These are phyloP conservation scores for Henricia sp. DNA, from an alignment of 53 echinoderm and acorn worm species.

Conservation along the genomic window DNA sequence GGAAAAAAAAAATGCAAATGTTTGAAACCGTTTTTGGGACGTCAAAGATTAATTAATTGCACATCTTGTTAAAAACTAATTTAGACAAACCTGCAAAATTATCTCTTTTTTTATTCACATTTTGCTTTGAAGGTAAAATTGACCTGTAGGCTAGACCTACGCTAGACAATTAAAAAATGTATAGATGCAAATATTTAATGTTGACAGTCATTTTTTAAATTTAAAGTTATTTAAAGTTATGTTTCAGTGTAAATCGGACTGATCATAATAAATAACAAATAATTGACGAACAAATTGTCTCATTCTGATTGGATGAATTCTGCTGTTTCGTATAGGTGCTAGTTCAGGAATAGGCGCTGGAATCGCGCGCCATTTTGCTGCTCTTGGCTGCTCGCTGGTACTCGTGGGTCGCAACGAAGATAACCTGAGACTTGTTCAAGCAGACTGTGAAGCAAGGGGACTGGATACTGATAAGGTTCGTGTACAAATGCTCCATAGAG, in stretches of 20 bases:
- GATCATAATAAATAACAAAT: not conserved
- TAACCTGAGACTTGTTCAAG: slow-evolving; percentile 49
- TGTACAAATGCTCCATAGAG: no score
- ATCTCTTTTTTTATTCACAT: no score
- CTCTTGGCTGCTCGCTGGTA: slow-evolving; percentile 65
- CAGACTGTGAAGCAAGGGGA: slow-evolving; percentile 59
- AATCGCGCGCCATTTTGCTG: slow-evolving; percentile 72
- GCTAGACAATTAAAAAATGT: not conserved
- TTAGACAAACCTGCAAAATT: no score
- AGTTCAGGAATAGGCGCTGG: slow-evolving; percentile 77
- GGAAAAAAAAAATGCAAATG: no score
- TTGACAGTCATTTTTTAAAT: not conserved
- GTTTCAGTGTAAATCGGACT: not conserved
- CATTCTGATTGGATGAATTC: not conserved
- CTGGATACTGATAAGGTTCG: slow-evolving; percentile 63
- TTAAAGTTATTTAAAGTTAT: not conserved
- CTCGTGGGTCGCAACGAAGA: slow-evolving; percentile 65
- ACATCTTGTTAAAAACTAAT: no score
- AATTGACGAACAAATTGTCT: not conserved
- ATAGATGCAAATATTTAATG: not conserved
- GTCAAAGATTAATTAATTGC: no score
- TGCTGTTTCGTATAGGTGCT: slow-evolving; percentile 32
- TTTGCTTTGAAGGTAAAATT: no score
- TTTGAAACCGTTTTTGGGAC: no score
- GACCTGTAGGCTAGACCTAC: not conserved